Evolutionary conservation across 2,113 vertebrate genomes (phyloP).

Genomic region (Salvator merianae): DNA sequence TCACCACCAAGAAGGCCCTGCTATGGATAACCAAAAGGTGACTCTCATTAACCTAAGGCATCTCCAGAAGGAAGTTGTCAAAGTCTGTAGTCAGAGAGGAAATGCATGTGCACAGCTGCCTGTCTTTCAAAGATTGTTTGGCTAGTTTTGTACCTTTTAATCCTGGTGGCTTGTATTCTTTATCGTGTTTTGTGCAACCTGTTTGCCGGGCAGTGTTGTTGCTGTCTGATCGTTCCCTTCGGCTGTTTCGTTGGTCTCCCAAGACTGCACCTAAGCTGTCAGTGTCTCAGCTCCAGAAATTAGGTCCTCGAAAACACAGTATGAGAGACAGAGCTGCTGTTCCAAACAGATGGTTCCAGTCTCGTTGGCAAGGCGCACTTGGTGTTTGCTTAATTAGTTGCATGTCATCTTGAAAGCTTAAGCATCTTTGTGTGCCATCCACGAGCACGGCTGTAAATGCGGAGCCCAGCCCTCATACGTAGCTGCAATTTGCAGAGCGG

Average conservation of each 20-base stretch:
- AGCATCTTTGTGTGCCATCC: not conserved
- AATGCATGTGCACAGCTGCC: too few species aligned
- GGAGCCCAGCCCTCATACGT: accelerated
- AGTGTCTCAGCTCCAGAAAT: not conserved
- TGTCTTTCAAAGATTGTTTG: too few species aligned
- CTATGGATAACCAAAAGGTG: too few species aligned
- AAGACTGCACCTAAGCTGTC: accelerated
- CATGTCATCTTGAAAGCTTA: constrained; percentile 20
- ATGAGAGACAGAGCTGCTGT: not conserved
- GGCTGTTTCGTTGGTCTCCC: not conserved
- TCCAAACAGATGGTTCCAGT: constrained; percentile 45
- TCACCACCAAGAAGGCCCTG: too few species aligned
- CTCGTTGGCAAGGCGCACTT: constrained; percentile 44
- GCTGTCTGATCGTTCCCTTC: accelerated
- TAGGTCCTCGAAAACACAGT: not conserved
- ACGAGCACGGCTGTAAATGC: not conserved
- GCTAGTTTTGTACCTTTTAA: too few species aligned
- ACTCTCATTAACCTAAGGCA: too few species aligned
- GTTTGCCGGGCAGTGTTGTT: not conserved
- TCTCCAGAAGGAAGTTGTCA: too few species aligned
- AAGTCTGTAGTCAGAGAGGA: too few species aligned
- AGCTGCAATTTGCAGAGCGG: not conserved
- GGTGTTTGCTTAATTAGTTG: constrained; percentile 60
- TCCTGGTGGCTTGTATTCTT: too few species aligned
- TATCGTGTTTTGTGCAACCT: not conserved